Evolutionary conservation across 2,888 invertebrate genomes (phyloP).

Genomic region (Myathropa florea): DNA sequence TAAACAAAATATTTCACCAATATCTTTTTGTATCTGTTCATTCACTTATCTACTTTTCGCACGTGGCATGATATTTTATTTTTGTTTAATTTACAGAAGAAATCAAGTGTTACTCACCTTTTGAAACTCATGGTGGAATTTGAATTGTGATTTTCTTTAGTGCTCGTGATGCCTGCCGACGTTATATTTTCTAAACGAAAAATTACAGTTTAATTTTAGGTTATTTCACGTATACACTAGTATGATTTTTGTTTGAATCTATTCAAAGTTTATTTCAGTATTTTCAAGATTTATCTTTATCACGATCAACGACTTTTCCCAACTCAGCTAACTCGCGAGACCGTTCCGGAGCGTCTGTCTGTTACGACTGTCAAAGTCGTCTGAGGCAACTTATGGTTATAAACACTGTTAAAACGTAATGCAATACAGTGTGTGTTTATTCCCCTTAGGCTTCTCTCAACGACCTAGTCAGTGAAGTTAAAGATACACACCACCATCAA

Average conservation of each 20-base stretch:
- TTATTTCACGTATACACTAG: not conserved
- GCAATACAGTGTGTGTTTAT: not conserved
- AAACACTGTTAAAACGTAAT: conserved; percentile 11
- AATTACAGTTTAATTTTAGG: not conserved
- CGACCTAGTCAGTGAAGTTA: conserved; percentile 23
- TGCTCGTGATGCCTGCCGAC: not conserved
- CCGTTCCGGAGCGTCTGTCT: conserved; percentile 37
- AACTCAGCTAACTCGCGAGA: conserved; percentile 17
- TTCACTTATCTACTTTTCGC: conserved; percentile 36
- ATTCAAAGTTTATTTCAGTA: not conserved
- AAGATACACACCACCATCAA: conserved; percentile 43
- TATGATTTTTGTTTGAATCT: not conserved
- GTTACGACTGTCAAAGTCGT: conserved; percentile 31
- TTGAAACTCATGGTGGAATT: conserved; percentile 32
- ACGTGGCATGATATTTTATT: conserved; percentile 27
- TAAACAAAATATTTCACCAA: not conserved
- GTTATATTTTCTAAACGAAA: conserved; percentile 15
- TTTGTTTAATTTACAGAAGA: not conserved
- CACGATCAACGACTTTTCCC: not conserved
- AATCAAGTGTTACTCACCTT: conserved; percentile 35
- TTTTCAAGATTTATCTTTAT: not conserved
- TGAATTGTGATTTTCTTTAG: not conserved
- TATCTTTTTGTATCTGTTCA: not conserved
- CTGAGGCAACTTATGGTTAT: conserved; percentile 29
- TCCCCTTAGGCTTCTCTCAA: not conserved